phyloP scores from a whole-genome alignment of 2,888 invertebrate species.

The Drosophila tanythrix region DNA sequence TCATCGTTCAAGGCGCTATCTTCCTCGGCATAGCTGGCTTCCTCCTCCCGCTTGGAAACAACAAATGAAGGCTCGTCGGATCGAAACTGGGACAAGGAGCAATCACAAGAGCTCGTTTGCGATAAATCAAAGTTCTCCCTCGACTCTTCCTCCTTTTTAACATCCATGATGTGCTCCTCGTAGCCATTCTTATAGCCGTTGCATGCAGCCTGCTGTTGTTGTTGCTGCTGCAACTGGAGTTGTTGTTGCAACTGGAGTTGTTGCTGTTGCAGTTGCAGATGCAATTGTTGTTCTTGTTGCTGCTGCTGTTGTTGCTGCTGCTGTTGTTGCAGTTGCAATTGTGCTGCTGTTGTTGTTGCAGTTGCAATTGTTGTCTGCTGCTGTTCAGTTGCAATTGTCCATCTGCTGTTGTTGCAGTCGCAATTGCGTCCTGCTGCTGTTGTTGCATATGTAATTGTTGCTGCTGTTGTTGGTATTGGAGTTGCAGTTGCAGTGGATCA shows the following conservation, averaged over 20 bases:
- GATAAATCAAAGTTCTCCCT: slow-evolving; percentile 84
- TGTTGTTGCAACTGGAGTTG: slow-evolving; percentile 25
- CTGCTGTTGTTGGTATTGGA: slow-evolving; percentile 43
- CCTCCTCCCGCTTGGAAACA: slow-evolving; percentile 80
- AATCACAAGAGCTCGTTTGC: slow-evolving; percentile 89
- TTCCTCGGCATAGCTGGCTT: slow-evolving; percentile 83
- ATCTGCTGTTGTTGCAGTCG: slow-evolving; percentile 27
- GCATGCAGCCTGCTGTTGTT: slow-evolving; percentile 35
- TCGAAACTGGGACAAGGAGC: slow-evolving; percentile 89
- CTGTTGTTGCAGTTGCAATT: slow-evolving; percentile 61
- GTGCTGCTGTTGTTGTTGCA: slow-evolving; percentile 47
- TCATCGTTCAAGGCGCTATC: slow-evolving; percentile 78
- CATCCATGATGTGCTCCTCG: slow-evolving; percentile 78
- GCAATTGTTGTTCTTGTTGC: slow-evolving; percentile 17
- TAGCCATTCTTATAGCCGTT: slow-evolving; percentile 74
- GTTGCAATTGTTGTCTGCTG: slow-evolving; percentile 27
- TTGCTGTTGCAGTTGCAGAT: slow-evolving; percentile 12
- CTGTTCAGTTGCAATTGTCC: no score
- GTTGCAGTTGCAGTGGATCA: slow-evolving; percentile 51
- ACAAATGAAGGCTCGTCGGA: slow-evolving; percentile 85
- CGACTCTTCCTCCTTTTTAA: slow-evolving; percentile 83
- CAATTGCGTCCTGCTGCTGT: slow-evolving; percentile 33
- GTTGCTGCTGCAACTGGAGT: slow-evolving; percentile 17
- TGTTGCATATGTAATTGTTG: slow-evolving; percentile 47
- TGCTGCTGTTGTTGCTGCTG: slow-evolving; percentile 46